Evolutionary conservation across 2,113 vertebrate genomes (phyloP).

Genomic region (Rhadina sibilatrix): DNA sequence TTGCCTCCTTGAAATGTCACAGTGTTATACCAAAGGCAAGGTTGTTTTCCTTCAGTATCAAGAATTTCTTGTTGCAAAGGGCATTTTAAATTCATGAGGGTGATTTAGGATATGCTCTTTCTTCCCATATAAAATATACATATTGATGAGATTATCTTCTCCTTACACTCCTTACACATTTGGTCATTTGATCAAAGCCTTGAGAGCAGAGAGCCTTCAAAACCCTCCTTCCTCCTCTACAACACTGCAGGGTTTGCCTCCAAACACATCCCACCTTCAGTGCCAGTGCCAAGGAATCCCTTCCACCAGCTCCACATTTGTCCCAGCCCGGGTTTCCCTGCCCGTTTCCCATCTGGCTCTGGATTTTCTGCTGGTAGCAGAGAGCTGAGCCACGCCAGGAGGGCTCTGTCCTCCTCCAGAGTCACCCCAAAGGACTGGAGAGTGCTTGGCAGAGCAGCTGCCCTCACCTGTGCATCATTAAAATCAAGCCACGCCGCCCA

Average conservation of each 20-base stretch:
- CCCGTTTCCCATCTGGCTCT: fast-evolving
- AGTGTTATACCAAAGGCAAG: not conserved
- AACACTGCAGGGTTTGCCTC: not conserved
- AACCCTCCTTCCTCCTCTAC: not conserved
- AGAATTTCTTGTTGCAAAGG: not conserved
- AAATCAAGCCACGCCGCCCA: not conserved
- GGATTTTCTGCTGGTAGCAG: fast-evolving
- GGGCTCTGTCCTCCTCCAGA: not conserved
- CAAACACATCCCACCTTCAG: not conserved
- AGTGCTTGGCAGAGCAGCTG: not conserved
- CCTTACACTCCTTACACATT: not conserved
- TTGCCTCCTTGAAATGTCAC: not conserved
- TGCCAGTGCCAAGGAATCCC: not conserved
- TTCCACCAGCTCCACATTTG: fast-evolving
- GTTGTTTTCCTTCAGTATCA: not conserved
- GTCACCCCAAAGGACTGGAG: not conserved
- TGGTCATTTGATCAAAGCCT: not conserved
- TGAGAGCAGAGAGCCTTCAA: not conserved
- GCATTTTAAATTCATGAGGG: not conserved
- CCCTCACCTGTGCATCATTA: not conserved
- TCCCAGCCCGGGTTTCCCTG: not conserved
- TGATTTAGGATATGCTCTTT: fast-evolving
- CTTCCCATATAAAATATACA: not conserved
- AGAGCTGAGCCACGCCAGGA: not conserved
- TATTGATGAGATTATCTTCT: not conserved